Base-by-base conservation (phyloP, 1,140 invertebrate genomes). In the Zaprionus africanus region DNA sequence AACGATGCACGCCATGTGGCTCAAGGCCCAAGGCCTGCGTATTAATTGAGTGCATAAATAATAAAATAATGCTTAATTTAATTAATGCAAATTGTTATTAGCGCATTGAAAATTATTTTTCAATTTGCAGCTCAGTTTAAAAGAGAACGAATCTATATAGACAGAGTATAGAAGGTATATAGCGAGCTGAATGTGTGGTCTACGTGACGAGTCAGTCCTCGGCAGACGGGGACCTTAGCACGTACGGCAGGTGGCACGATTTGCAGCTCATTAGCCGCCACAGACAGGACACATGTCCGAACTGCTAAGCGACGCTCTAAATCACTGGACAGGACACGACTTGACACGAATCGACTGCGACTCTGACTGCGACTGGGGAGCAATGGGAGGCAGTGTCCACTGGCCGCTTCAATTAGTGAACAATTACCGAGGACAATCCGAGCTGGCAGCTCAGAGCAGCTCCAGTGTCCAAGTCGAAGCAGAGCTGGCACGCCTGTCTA, bases 211-310 rank as follows among this genome's bases (percentile, higher is more conserved):
- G 46, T 24, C 46, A 12, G 22, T 1, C 19, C 9, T 5, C 26
- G n/a, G 2, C 4, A 24, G 19, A 54, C 12, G 24, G 53, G 9
- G 17, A 66, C 36, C 74, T 71, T 65, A 59, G 77, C 83, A 86
- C 83, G 83, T 86, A 86, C 69, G 64, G 65, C 31, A 83, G 80
- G 74, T 79, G 80, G 64, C 77, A 81, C 85, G 81, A 88, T 88
- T 88, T 90, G 85, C 85, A 88, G 85, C 85, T 88, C 85, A 90
- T 88, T 88, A 90, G 84, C 85, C 76, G 66, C 74, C 85, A 81
- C 78, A 84, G 78, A 76, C 74, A 78, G 74, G 81, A 88, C 84
- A 88, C 85, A 88, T 90, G 84, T 88, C 85, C 71, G 43, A 84
- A 88, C 85, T 90, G 78, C 84, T 90, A 88, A 88, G 70, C 85